Conservation (phyloP, 2,797 vertebrate species). For the Ispidina picta region DNA sequence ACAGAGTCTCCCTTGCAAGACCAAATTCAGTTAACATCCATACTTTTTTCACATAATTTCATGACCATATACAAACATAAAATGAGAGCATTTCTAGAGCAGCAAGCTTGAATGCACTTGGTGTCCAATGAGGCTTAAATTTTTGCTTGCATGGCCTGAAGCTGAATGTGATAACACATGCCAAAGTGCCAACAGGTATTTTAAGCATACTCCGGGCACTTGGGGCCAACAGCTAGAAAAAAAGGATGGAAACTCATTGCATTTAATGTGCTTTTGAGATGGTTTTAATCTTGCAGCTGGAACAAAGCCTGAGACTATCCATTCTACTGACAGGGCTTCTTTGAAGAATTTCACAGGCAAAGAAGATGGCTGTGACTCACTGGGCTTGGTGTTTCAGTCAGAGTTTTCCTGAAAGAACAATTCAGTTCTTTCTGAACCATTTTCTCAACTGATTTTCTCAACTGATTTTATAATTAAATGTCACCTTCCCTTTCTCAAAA, state of each 20-base stretch:
- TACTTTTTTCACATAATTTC: neutral
- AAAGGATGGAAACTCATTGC: constrained; percentile 23
- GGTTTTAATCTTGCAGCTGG: neutral
- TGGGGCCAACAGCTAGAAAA: neutral
- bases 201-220: neutral
- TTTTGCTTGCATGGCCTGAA: neutral
- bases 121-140: neutral
- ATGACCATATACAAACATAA: neutral
- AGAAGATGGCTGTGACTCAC: constrained; percentile 32
- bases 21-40: neutral
- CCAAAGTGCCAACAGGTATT: neutral
- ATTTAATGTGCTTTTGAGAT: constrained; percentile 16
- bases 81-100: neutral
- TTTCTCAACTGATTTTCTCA: neutral
- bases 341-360: neutral
- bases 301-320: neutral
- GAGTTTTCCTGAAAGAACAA: neutral
- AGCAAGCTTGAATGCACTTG: neutral
- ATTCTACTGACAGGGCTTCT: neutral
- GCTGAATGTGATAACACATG: neutral
- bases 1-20: neutral
- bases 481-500: neutral
- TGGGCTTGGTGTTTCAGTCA: constrained; percentile 6
- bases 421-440: too few species aligned
- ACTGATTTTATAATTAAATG: neutral